Conservation (phyloP, 2,797 vertebrate genomes). For the Poeciliopsis turneri region DNA sequence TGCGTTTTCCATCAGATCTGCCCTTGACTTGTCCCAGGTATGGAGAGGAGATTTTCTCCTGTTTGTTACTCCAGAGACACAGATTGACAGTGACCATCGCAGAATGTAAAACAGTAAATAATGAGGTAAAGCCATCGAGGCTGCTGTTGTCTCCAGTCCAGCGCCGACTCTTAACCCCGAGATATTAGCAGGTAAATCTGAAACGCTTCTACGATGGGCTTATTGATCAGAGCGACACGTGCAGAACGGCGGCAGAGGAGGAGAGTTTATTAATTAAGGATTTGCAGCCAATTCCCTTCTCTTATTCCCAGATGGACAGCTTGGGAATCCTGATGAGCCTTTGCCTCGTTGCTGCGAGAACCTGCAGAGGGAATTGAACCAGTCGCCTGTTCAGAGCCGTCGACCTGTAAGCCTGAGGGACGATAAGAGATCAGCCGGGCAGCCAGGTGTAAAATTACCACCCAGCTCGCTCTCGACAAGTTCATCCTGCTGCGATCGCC, state of each 20-base stretch:
- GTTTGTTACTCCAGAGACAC: constrained; percentile 70
- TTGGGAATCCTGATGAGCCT: constrained; percentile 77
- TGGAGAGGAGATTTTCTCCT: constrained; percentile 58
- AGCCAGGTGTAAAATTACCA: constrained; percentile 66
- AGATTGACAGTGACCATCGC: constrained; percentile 66
- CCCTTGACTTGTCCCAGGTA: constrained; percentile 70
- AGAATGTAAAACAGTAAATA: constrained; percentile 84
- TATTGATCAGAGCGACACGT: constrained; percentile 82
- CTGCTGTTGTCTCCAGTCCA: constrained; percentile 78
- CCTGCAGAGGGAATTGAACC: constrained; percentile 44
- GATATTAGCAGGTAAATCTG: constrained; percentile 90
- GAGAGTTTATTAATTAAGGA: constrained; percentile 90
- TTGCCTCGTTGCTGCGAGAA: constrained; percentile 28
- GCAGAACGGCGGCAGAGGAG: constrained; percentile 64
- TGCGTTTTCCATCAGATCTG: constrained; percentile 60
- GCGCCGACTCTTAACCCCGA: constrained; percentile 70
- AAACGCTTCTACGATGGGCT: constrained; percentile 81
- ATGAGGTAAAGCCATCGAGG: constrained; percentile 75
- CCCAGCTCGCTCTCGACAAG: constrained; percentile 19
- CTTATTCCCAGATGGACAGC: constrained; percentile 74
- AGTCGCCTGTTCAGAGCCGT: constrained; percentile 49
- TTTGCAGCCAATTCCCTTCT: constrained; percentile 86
- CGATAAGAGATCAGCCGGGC: constrained; percentile 59
- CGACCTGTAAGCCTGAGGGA: constrained; percentile 43
- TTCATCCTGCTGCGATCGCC: constrained; percentile 34